Conservation (phyloP, 2,888 invertebrate species). For the Ichneumoninae sp. region DNA sequence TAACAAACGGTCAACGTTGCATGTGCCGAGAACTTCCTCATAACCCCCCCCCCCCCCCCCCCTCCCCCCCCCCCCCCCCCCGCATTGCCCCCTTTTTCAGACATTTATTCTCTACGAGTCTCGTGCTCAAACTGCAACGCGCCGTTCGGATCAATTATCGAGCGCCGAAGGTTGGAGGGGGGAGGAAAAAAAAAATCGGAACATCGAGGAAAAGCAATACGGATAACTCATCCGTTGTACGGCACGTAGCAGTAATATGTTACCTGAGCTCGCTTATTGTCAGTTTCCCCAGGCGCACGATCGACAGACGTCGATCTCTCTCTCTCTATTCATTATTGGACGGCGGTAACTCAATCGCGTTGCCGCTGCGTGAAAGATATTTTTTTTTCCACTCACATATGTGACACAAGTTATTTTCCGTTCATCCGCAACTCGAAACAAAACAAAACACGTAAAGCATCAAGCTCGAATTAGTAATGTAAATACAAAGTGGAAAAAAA, state of each 20-base stretch:
- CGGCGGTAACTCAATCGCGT: background rate
- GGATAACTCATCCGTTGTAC: background rate
- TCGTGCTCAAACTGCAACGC: slow-evolving; percentile 2
- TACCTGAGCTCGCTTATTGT: slow-evolving; percentile 1
- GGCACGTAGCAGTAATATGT: slow-evolving; percentile 4
- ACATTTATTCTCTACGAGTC: background rate
- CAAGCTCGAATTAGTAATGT: background rate
- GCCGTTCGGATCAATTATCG: slow-evolving; percentile 32
- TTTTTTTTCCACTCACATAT: background rate
- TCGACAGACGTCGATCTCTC: background rate
- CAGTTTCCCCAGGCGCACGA: background rate
- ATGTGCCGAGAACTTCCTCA: background rate
- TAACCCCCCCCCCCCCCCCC: background rate
- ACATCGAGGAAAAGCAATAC: background rate
- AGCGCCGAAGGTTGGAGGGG: slow-evolving; percentile 12
- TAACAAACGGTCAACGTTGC: slow-evolving; percentile 9
- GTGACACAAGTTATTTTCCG: slow-evolving; percentile 13
- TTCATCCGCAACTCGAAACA: background rate
- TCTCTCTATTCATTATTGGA: background rate
- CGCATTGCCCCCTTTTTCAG: background rate
- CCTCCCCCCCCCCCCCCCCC: too few relatives aligned
- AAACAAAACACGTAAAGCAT: background rate
- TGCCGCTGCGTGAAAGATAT: background rate
- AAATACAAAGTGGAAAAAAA: background rate
- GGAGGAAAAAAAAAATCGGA: background rate